Conservation (phyloP, 37 sponge, comb jelly and placozoan species). For the Crambe crambe region DNA sequence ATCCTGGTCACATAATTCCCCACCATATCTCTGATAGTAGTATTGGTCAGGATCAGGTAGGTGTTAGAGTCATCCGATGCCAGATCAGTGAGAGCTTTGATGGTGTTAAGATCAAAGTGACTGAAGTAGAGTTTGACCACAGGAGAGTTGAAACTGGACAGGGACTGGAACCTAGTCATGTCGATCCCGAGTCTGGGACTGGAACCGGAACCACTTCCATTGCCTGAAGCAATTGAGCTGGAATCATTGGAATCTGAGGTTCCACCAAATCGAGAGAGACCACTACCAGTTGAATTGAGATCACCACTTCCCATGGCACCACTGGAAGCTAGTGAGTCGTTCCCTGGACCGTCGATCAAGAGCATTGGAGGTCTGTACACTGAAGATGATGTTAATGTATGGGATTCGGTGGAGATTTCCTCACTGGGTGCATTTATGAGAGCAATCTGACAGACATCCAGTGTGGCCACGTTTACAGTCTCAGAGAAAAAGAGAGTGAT, state of each 20-base stretch:
- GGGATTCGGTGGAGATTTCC: conserved; percentile 1
- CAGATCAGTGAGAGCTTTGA: conserved; percentile 68
- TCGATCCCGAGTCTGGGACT: background rate
- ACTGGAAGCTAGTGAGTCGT: background rate
- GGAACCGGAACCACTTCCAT: background rate
- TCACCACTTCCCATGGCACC: conserved; percentile 42
- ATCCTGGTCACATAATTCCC: conserved; percentile 62
- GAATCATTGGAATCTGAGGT: background rate
- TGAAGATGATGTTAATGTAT: conserved; percentile 39
- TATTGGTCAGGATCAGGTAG: conserved; percentile 57
- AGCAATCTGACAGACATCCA: conserved; percentile 75
- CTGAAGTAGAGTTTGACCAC: conserved; percentile 57
- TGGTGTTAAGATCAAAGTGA: conserved; percentile 69
- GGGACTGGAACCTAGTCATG: conserved; percentile 12
- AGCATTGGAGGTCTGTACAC: conserved; percentile 30
- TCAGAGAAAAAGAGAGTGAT: conserved; percentile 82
- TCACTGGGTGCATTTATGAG: conserved; percentile 29
- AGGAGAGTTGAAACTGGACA: conserved; percentile 53
- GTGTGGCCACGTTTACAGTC: conserved; percentile 84
- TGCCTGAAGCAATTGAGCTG: background rate
- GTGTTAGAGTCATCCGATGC: conserved; percentile 52
- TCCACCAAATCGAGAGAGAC: conserved; percentile 1
- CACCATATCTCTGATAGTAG: conserved; percentile 70
- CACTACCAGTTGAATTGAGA: conserved; percentile 1
- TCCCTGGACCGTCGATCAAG: conserved; percentile 19